Base-by-base conservation (phyloP, 2,113 vertebrate genomes). In the Muscicapa adusta region DNA sequence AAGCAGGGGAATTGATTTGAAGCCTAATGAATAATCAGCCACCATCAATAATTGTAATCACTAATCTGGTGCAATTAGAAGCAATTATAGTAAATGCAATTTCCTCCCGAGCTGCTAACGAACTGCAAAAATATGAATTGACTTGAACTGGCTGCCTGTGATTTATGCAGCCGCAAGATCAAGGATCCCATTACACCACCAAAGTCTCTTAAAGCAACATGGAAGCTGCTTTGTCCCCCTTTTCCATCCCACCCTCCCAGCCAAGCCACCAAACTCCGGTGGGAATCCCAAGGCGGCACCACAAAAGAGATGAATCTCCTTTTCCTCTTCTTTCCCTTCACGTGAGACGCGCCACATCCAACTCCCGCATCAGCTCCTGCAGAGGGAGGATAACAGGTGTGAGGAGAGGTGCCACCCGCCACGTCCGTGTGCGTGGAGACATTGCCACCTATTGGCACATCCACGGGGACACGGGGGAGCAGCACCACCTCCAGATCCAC, bases 1-100 rank as follows among this genome's bases (percentile, higher is more conserved):
- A 97, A 96, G 97, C 96, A 92, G 38, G 73, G 95, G 97, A 95
- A 98, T 98, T 98, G 98, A 98, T 98, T 98, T 97, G 98, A 98
- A 97, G 97, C 97, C 96, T 98, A 98, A 98, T 97, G 98, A 98
- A 98, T 98, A 98, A 98, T 98, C 98, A 98, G 98, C 97, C 96
- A 97, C 98, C 98, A 98, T 98, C 98, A 98, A 98, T 98, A 98
- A 98, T 98, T 97, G 98, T 98, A 98, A 98, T 98, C 98, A 98
- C 98, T 98, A 98, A 98, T 98, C 98, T 98, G 97, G 96, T 97
- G 98, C 98, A 98, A 98, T 98, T 98, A 98, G 97, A 97, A 94
- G 97, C 98, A 98, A 98, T 98, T 98, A 98, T 98, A 98, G 98
- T 98, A 98, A 98, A 98, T 98, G 98, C 97, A 98, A 98, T 98